Conservation (phyloP, 92 coral and sea anemone genomes). For the Porites divaricata region DNA sequence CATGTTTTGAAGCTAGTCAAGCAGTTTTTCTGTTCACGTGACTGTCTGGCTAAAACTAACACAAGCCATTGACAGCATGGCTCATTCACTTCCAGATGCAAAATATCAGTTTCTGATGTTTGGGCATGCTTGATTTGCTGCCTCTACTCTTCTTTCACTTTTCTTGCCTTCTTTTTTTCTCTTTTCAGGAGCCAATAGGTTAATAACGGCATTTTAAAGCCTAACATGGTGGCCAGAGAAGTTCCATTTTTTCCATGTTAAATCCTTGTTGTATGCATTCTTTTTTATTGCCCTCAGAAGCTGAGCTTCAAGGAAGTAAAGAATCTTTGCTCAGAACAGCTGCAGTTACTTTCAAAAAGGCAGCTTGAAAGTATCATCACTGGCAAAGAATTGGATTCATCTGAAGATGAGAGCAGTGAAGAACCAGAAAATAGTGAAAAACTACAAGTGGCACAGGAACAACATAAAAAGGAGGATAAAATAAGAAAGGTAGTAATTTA, state of each 20-base stretch:
- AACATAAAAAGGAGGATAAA: not conserved
- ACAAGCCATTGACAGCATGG: too few relatives aligned
- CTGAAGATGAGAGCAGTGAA: constrained; percentile 69
- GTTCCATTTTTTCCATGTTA: too few relatives aligned
- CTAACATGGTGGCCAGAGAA: not conserved
- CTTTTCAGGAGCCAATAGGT: too few relatives aligned
- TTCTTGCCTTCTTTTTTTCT: too few relatives aligned
- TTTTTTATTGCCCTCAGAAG: constrained; percentile 52
- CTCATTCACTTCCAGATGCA: too few relatives aligned
- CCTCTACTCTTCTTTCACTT: too few relatives aligned
- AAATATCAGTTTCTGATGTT: too few relatives aligned
- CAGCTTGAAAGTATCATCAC: constrained; percentile 75
- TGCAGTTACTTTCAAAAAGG: constrained; percentile 78
- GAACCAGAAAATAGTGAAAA: constrained; percentile 12
- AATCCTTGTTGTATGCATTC: not conserved
- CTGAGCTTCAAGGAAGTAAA: constrained; percentile 82
- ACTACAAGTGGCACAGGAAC: constrained; percentile 2
- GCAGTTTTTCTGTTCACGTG: too few relatives aligned
- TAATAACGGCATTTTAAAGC: not conserved
- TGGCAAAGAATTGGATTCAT: constrained; percentile 83
- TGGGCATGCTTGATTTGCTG: too few relatives aligned
- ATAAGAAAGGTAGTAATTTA: not conserved
- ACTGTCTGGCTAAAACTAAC: too few relatives aligned
- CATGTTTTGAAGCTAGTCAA: too few relatives aligned
- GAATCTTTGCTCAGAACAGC: constrained; percentile 84